Conservation (phyloP, 2,888 invertebrate genomes). For the Allophyes oxyacanthae region DNA sequence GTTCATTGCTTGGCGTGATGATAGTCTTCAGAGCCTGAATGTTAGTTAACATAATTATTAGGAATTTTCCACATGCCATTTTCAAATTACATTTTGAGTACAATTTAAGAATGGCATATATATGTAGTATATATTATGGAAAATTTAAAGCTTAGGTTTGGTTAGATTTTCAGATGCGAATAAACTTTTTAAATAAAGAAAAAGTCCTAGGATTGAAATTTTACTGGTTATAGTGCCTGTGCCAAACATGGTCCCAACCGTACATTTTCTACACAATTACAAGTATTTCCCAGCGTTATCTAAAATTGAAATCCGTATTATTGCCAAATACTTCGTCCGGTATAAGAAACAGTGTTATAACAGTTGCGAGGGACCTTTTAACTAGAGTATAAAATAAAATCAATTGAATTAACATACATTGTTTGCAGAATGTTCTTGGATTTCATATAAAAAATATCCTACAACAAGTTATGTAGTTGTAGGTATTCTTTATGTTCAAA, state of each 20-base stretch:
- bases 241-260: conserved; percentile 29
- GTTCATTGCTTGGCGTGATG: too few relatives aligned
- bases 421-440: background rate
- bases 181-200: conserved; percentile 6
- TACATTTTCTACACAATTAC: conserved; percentile 71
- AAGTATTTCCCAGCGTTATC: conserved; percentile 73
- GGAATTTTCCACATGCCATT: too few relatives aligned
- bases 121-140: too few relatives aligned
- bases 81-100: too few relatives aligned
- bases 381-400: conserved; percentile 33
- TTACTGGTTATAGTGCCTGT: conserved; percentile 16
- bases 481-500: conserved; percentile 3
- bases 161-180: too few relatives aligned
- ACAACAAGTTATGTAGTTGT: too few relatives aligned
- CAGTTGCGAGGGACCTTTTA: conserved; percentile 24
- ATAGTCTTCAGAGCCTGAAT: too few relatives aligned
- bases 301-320: conserved; percentile 80
- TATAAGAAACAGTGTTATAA: conserved; percentile 48
- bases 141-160: too few relatives aligned
- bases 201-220: conserved; percentile 36
- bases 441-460: background rate
- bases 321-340: conserved; percentile 70
- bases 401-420: conserved; percentile 28
- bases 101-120: too few relatives aligned
- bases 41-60: too few relatives aligned